Conservation (phyloP, 2,888 invertebrate species). For the Boloria selene region DNA sequence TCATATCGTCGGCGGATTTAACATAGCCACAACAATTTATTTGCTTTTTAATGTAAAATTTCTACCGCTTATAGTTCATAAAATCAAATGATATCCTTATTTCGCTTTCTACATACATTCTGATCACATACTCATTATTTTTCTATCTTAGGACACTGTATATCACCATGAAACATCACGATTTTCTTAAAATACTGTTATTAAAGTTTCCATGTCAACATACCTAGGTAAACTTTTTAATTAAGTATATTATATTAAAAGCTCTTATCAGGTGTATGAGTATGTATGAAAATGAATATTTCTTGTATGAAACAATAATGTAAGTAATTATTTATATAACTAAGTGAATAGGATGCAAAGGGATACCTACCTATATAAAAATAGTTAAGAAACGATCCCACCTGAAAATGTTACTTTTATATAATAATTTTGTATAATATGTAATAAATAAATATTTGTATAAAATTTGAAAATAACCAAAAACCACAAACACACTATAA, state of each 20-base stretch:
- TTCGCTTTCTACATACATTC: constrained; percentile 12
- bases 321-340: too few relatives aligned
- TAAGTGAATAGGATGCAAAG: too few relatives aligned
- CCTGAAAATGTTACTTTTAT: too few relatives aligned
- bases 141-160: constrained; percentile 18
- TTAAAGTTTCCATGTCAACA: background rate
- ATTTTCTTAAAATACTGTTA: background rate
- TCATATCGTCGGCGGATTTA: constrained; percentile 28
- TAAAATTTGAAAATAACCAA: too few relatives aligned
- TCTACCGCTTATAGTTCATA: constrained; percentile 24
- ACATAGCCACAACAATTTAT: background rate
- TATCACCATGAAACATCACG: constrained; percentile 17
- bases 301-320: too few relatives aligned
- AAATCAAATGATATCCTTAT: constrained; percentile 11
- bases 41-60: constrained; percentile 1
- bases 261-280: background rate
- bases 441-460: too few relatives aligned
- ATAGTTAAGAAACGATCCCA: too few relatives aligned
- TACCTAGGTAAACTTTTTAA: background rate
- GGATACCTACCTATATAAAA: too few relatives aligned
- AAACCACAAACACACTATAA: too few relatives aligned
- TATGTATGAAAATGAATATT: too few relatives aligned
- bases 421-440: too few relatives aligned
- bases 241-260: background rate
- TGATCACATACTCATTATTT: constrained; percentile 23